Evolutionary conservation across 2,888 invertebrate genomes (phyloP).

Genomic region (Pandemis heparana): DNA sequence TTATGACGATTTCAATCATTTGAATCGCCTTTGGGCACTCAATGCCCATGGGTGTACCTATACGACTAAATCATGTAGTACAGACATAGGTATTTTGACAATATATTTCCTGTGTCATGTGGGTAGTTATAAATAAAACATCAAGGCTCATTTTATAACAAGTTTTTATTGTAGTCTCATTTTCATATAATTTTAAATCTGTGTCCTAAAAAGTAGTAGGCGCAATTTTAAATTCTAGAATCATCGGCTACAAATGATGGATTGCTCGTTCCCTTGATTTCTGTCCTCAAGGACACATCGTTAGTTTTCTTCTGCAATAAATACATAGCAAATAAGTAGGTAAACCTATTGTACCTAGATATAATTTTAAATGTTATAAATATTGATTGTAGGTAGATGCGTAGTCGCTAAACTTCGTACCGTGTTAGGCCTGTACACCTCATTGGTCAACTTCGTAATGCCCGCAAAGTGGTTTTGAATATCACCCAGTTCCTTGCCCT

Average conservation of each 20-base stretch:
- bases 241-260: slow-evolving; percentile 65
- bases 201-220: neutral
- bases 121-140: neutral
- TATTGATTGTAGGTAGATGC: neutral
- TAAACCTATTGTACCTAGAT: neutral
- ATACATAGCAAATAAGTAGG: no score
- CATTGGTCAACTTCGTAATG: slow-evolving; percentile 77
- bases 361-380: neutral
- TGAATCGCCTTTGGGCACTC: no score
- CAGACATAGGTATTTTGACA: no score
- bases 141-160: neutral
- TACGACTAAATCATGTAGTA: no score
- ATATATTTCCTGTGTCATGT: no score
- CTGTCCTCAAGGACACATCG: slow-evolving; percentile 61
- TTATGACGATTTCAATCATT: no score
- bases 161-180: neutral
- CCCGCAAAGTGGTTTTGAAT: slow-evolving; percentile 90
- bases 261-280: slow-evolving; percentile 64
- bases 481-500: slow-evolving; percentile 90
- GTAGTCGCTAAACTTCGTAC: slow-evolving; percentile 47
- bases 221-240: slow-evolving; percentile 42
- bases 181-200: neutral
- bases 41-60: no score
- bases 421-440: slow-evolving; percentile 70
- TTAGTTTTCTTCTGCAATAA: slow-evolving; percentile 56